Base-by-base conservation (phyloP, 2,113 vertebrate species). In the Larimichthys crocea region DNA sequence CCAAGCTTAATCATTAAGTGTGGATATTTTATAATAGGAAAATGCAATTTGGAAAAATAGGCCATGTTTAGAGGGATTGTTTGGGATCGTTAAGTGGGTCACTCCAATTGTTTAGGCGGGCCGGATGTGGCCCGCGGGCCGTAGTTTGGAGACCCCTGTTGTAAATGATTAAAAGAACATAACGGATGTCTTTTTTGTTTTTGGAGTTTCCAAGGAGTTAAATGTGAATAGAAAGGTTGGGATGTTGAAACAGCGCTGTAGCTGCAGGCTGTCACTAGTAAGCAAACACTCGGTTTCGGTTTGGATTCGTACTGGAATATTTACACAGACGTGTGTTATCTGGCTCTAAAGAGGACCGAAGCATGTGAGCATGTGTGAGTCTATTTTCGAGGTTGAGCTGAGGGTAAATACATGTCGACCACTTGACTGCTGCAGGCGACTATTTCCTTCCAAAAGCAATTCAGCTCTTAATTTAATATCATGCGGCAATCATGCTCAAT, bases 231-330 rank as follows among this genome's bases (percentile, higher is more conserved):
- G 20, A 67, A 17, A 49, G 31, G 53, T 16, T 35, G 19, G 19
- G 48, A 46, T 75, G 75, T 61, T 72, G 64, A 66, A 85, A 79
- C 29, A 62, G 35, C 19, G 17, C 56, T 53, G 60, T 24, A 65
- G 66, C 68, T 79, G 80, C 63, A 52, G 62, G 56, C 71, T 26
- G 55, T 57, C 61, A 48, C 15, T 64, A 20, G 52, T 59, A 17
- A 78, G 82, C 73, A 85, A 90, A 91, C 85, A 89, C 44, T 72
- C 12, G 44, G 71, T 80, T 87, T 69, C 77, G 72, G 69, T 81
- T 84, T 71, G 68, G 19, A 76, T 56, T 70, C 26, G 50, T 8
- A 56, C 57, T 72, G 67, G 71, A 71, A 79, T 84, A 73, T 91
- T 90, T 88, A 79, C 88, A 79, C 61, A 75, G 66, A n/a, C 35